Base-by-base conservation (phyloP, 92 coral and sea anemone species). In the Epizoanthus stellaris region DNA sequence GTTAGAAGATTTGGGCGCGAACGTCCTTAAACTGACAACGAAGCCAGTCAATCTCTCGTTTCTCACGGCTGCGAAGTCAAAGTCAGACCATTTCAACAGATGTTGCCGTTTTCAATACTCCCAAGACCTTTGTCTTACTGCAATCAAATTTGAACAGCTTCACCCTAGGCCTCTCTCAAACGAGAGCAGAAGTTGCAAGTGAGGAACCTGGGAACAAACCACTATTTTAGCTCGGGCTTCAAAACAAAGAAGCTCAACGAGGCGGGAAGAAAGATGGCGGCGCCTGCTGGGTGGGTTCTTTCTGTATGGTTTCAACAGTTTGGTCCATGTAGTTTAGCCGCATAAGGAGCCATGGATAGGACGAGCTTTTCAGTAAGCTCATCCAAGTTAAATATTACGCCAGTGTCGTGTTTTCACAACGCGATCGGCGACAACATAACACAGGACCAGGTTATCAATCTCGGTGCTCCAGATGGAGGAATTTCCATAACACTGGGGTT, bases 401-500 rank as follows among this genome's bases (percentile, higher is more conserved):
- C 71, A 64, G 83, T 42, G 61, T 63, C 72, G 72, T 79, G 83
- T 79, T 79, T 79, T 79, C 82, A 77, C 65, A 39, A 34, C 14
- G 14, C 59, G 58, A 67, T 20, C 42, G 80, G 80, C 34, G 83
- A 70, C 72, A 79, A 79, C 60, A 34, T 6, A 1, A 79, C 43
- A n/a, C n/a, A n/a, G n/a, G n/a, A n/a, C 25, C 71, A 62, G 12
- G 59, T 63, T 17, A 20, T 79, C 49, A 91, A 94, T 76, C 89
- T 89, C 73, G 85, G 90, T 71, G 93, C 93, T 14, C 58, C 79
- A 70, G 98, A 96, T 85, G 99, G 99, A 75, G 99, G 99, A 64
- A 96, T 96, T 90, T 95, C 94, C 20, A 86, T 90, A 60, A 96
- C 87, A 76, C 89, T 96, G 61, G 99, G 95, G 63, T 88, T 96